Evolutionary conservation across 2,113 vertebrate genomes (phyloP), one percentile per base, ranked within the genome.

Genomic region (Corythaixoides concolor): DNA sequence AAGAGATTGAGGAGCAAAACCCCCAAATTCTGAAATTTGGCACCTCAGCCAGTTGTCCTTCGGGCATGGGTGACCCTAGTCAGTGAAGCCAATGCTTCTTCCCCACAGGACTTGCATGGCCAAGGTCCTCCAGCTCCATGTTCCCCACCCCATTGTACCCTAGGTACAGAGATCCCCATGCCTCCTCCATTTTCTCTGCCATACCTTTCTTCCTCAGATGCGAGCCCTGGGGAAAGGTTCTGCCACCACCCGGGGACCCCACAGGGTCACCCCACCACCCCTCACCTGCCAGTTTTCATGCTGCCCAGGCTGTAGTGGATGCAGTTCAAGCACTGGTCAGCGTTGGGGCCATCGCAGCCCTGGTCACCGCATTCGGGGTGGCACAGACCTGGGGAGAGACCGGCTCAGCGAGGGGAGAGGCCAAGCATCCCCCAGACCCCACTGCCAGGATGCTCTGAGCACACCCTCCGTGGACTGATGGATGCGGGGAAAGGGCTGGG

Each of bases 261-360:
- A 0, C 0, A 0, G 45, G 39, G 60, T 81, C 52, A 66, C 22
- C 39, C 53, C 62, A 15, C 5, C 8, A 53, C 12, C 39, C 24
- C 22, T 97, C 98, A 99, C 99, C 99, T 99, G 97, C 98, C 98
- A 2, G 96, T 97, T 97, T 98, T 99, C 89, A 98, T 5, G 23
- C 77, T 99, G 82, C 98, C 98, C 82, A 98, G 97, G 95, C 98
- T 99, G 97, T 98, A 99, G 98, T 99, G 99, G 97, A 99, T 87
- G 62, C 99, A 99, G 97, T 98, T 99, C 95, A 99, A 97, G 89
- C 99, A 99, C 91, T 99, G 99, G 83, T 99, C 99, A 0, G 98
- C 98, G 0, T 94, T 97, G 55, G 99, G 98, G 28, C 99, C 99
- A 0, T 99, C 99, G 0, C 99, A 99, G 96, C 98, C 99, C 96